These are phyloP conservation scores for Ploceus nigricollis DNA, from an alignment of 2,113 vertebrate species.

Conservation along the genomic window DNA sequence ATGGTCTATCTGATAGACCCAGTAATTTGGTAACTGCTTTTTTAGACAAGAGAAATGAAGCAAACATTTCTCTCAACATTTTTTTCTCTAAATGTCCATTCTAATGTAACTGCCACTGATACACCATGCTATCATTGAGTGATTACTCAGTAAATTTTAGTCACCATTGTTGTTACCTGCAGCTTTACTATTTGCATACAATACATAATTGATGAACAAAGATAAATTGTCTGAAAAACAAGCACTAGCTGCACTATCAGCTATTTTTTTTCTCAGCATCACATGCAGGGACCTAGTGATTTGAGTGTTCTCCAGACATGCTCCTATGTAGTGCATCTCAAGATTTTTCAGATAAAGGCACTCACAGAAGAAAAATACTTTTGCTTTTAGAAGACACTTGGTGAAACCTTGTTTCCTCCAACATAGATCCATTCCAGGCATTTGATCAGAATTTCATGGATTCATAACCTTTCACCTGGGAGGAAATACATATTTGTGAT, in stretches of 20 bases:
- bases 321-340: not conserved
- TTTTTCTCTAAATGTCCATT: slow-evolving; percentile 26
- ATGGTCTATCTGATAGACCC: not conserved
- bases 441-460: not conserved
- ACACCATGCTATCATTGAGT: not conserved
- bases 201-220: not conserved
- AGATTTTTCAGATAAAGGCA: not conserved
- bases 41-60: slow-evolving; percentile 11
- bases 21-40: slow-evolving; percentile 9
- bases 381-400: not conserved
- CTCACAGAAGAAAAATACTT: not conserved
- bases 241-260: not conserved
- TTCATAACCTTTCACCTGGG: not conserved
- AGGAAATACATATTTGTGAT: not conserved
- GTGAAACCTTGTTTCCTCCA: not conserved
- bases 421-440: not conserved
- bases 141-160: slow-evolving; percentile 1
- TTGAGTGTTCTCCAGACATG: not conserved
- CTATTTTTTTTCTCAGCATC: not conserved
- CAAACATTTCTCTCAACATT: slow-evolving; percentile 23
- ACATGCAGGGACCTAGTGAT: not conserved
- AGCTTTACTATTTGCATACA: not conserved
- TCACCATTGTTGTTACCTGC: not conserved
- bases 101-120: slow-evolving; percentile 1
- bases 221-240: not conserved